Evolutionary conservation across 2,888 invertebrate genomes (phyloP), one percentile per base, ranked within the genome.

Genomic region (Monoplex corrugatus): DNA sequence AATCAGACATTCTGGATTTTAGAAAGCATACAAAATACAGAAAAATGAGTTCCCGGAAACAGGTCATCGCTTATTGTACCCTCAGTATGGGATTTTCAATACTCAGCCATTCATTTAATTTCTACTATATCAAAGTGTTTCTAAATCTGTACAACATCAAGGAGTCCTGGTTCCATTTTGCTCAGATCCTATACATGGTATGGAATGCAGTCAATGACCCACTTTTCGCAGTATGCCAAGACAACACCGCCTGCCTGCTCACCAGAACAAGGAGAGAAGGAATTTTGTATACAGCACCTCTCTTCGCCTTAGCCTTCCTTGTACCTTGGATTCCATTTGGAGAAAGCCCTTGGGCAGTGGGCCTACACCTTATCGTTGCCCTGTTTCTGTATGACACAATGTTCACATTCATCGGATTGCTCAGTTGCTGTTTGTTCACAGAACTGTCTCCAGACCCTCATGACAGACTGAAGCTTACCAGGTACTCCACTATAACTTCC

Each of bases 131-230:
- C 0, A 96, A 96, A 92, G 93, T 95, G 16, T 96, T 96, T 90
- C 93, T 96, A 44, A 95, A 96, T 92, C 90, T 94, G 32, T 96
- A 96, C 92, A 94, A 96, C 88, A 95, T 96, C 68, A 92, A 95
- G 86, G 94, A 96, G 83, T 91, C 90, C n/a, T 96, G 96, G 96
- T 96, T 96, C 92, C 96, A 96, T 78, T 75, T 95, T 5, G 94
- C 96, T 0, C 96, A 96, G 92, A 92, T 94, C 0, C 92, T 96
- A 16, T 96, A 96, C 91, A 92, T 96, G 93, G 89, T 96, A 5
- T 96, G 96, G 96, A 96, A 96, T 91, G 96, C 96, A 0, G 91
- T 96, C 43, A 96, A 96, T 90, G 96, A 96, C 89, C 96, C 96
- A 0, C 91, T 96, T 63, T 96, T 96, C 91, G 96, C 96, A 13